Base-by-base conservation (phyloP, 37 sponge, comb jelly and placozoan genomes). In the Tethya wilhelma region DNA sequence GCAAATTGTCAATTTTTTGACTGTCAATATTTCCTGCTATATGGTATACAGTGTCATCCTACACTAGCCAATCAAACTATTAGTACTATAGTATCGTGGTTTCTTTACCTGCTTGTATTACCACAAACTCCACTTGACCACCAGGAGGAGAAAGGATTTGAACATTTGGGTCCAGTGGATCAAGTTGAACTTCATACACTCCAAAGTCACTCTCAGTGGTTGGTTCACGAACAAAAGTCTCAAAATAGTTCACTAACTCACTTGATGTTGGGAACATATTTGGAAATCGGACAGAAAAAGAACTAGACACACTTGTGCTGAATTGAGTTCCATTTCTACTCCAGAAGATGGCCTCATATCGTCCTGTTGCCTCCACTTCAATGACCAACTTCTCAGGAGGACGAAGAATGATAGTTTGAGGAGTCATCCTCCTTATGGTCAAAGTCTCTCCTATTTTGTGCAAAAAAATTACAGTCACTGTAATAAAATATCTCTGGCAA, bases 341-440 rank as follows among this genome's bases (percentile, higher is more conserved):
- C 81, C 81, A 80, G n/a, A 20, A 14, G 7, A 68, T 53, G 29
- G 6, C 20, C 11, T 25, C 17, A 33, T 80, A 80, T 59, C 60
- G 44, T 80, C 81, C 81, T 32, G 81, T 59, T 36, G 71, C 68
- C 44, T 41, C 34, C 38, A 70, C 44, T 20, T 80, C 71, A 39
- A 80, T 4, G 26, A 80, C 81, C 43, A 80, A 33, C 69, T 80
- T 80, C 43, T 70, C 81, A 70, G 81, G 81, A 80, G 81, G 70
- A 38, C 40, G 40, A 1, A 80, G 44, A 12, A 80, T 25, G 36
- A 80, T 80, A 62, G 28, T 31, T 17, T 1, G 5, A 20, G 81
- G 81, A 58, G 81, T 71, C 3, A 80, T 71, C 22, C 69, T 69
- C 81, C 40, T 71, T 7, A 80, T 9, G 2, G 28, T 23, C 29